Base-by-base conservation (phyloP, 2,888 invertebrate species). In the Lithophane ornitopus region DNA sequence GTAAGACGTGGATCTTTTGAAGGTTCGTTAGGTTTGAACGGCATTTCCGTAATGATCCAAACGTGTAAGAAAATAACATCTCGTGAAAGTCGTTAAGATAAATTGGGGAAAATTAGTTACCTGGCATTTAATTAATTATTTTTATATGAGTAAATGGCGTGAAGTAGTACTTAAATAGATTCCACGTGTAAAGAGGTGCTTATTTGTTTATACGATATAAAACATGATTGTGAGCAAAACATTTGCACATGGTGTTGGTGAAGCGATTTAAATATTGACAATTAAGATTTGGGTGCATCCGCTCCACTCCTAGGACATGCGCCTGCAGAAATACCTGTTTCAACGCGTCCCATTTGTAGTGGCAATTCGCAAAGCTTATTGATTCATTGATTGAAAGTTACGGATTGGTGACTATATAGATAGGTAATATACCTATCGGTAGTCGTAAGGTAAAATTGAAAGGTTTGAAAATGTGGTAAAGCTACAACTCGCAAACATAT, bases 131-230 rank as follows among this genome's bases (percentile, higher is more conserved):
- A 70, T 46, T 58, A 49, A 59, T 62, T 56, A 46, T 61, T 49
- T 28, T 61, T 52, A 46, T 63, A 44, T 19, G 14, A 70, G 28
- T 34, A 39, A 22, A 49, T 28, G 44, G 59, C 54, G 67, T 82
- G 41, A 77, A 82, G 59, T 66, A 74, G 58, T 49, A 54, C 58
- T 83, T 52, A 79, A 83, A 84, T 78, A 83, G 73, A 74, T 41
- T 70, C 16, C 74, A 86, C 74, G 84, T 78, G 72, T 52, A 66
- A n/a, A 28, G 34, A 46, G 39, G 14, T 58, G 68, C 28, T 78
- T 59, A 34, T 49, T 39, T 82, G 63, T 83, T 86, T 82, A 82
- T 54, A 67, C 54, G 41, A 82, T 77, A 86, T 69, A 70, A 69
- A 72, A 66, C 69, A 85, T 67, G 28, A 59, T 69, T 70, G 61